Base-by-base conservation (phyloP, 2,888 invertebrate genomes). In the Carabus problematicus region DNA sequence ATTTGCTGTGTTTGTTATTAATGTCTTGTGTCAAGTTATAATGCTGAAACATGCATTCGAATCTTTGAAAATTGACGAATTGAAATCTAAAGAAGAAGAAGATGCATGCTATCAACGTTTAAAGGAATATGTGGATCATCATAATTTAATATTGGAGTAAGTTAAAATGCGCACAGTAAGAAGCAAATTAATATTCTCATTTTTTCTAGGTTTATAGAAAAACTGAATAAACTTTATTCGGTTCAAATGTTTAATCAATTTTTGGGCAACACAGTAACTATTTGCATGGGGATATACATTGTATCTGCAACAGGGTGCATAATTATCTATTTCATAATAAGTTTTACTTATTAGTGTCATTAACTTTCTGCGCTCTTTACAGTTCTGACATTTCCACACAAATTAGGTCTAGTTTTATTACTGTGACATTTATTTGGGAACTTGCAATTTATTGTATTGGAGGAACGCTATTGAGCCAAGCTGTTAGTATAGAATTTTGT, bases 101-200 rank as follows among this genome's bases (percentile, higher is more conserved):
- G 41, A 66, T 11, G 49, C 45, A 40, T 66, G 66, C 18, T 66
- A 58, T n/a, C 6, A 14, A 40, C 56, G 49, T 40, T 39, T 66
- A 16, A 66, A 66, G 43, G 66, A 66, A 66, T 56, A 58, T 29
- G 66, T 66, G n/a, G 58, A 66, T 45, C 66, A 66, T 59, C 66
- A 66, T 58, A 66, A 66, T 40, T 12, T 59, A 14, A 58, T 66
- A 16, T 49, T 66, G 18, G 40, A 58, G 66, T 66, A 39, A 56
- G 56, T 45, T 8, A 47, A 40, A 43, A 61, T 39, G 16, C 6
- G 11, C 14, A 52, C 39, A 39, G 56, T 29, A 8, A 18, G n/a
- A 18, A 61, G 9, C 16, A 61, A 16, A n/a, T n/a, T 9, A 3
- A 16, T 16, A 12, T 12, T 64, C 54, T 12, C 54, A 49, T 16